phyloP scores from a whole-genome alignment of 2,797 vertebrate genomes.

The Semotilus atromaculatus region DNA sequence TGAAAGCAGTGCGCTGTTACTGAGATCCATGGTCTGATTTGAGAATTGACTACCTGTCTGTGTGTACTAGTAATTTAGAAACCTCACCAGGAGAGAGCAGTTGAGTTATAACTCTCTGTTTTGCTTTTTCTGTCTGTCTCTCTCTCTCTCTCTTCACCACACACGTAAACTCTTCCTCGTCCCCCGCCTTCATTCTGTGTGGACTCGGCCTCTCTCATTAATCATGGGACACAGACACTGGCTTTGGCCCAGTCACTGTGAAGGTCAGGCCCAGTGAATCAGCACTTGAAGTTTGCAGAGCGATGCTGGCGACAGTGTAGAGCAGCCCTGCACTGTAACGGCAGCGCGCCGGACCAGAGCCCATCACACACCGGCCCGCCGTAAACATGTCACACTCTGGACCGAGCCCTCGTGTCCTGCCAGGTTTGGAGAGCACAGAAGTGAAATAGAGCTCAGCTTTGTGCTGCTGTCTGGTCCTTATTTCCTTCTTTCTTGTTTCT shows the following conservation, averaged over 20 bases:
- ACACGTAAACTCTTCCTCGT: constrained; percentile 9
- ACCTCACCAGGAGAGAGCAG: constrained; percentile 47
- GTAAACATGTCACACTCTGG: constrained; percentile 32
- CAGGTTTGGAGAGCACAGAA: background rate
- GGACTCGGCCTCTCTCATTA: constrained; percentile 30
- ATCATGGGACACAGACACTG: constrained; percentile 47
- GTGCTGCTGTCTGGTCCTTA: background rate
- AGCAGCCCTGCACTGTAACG: constrained; percentile 1
- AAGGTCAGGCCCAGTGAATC: constrained; percentile 59
- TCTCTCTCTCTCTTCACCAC: constrained; percentile 1
- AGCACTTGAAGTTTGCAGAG: constrained; percentile 40
- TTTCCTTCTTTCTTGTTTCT: background rate
- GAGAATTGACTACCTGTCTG: constrained; percentile 57
- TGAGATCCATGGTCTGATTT: constrained; percentile 19
- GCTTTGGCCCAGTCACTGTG: constrained; percentile 46
- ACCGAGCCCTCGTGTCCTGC: background rate
- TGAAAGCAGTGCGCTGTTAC: constrained; percentile 44
- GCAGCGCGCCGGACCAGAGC: background rate
- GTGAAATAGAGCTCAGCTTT: background rate
- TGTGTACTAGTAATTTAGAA: constrained; percentile 50
- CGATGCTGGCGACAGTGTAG: background rate
- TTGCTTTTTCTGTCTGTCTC: constrained; percentile 19
- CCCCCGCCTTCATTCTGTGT: constrained; percentile 13
- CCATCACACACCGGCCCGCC: constrained; percentile 2
- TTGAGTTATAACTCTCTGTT: constrained; percentile 42